A percentile compares a stretch with the other conserved stretches of the same genome.
These are phyloP conservation scores for Keiferia lycopersicella DNA, from an alignment of 2,888 invertebrate species.

Conservation along the genomic window DNA sequence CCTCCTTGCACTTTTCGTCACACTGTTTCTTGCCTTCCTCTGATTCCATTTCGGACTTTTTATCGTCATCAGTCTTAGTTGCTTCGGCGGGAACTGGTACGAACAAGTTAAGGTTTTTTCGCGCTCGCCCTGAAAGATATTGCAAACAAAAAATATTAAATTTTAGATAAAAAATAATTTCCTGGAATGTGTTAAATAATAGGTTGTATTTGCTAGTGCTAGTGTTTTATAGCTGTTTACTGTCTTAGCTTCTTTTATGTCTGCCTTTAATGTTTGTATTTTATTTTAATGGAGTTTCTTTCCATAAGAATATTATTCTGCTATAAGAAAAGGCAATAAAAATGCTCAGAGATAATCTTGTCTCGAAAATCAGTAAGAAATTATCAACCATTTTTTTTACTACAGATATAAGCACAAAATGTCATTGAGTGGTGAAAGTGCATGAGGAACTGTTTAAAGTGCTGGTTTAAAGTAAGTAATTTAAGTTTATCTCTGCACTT, in stretches of 20 bases:
- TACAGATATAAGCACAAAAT: neutral
- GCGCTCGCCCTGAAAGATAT: conserved; percentile 64
- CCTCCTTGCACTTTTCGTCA: conserved; percentile 55
- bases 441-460: conserved; percentile 11
- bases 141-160: neutral
- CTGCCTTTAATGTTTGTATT: too few species aligned
- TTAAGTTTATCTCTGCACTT: conserved; percentile 6
- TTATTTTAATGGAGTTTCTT: too few species aligned
- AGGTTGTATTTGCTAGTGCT: too few species aligned
- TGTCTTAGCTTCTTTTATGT: too few species aligned
- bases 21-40: conserved; percentile 59
- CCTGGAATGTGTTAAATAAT: too few species aligned
- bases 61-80: conserved; percentile 62
- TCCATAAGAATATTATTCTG: too few species aligned
- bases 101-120: conserved; percentile 69
- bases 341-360: neutral
- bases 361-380: neutral
- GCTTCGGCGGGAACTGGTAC: conserved; percentile 67
- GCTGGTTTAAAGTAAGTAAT: conserved; percentile 10
- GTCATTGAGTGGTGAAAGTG: conserved; percentile 10
- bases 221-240: too few species aligned
- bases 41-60: conserved; percentile 52
- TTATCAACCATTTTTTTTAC: neutral
- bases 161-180: too few species aligned
- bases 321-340: too few species aligned